These are phyloP conservation scores for Poicephalus meyeri DNA, from an alignment of 2,113 vertebrate genomes.

Conservation along the genomic window DNA sequence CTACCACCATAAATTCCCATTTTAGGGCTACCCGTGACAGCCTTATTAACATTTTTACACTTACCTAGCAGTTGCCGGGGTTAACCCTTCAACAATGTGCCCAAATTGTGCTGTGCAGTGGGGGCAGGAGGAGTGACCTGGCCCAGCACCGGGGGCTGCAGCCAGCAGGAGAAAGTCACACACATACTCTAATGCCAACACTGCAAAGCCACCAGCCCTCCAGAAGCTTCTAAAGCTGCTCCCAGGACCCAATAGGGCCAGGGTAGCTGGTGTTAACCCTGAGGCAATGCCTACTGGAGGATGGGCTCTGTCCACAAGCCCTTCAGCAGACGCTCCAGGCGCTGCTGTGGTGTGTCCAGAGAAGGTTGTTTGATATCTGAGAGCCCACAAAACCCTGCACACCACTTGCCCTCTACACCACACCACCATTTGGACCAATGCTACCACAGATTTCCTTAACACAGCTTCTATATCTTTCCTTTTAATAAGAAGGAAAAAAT, in stretches of 20 bases:
- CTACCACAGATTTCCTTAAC: not conserved
- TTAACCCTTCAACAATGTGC: not conserved
- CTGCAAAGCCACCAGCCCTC: not conserved
- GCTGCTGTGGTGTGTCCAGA: accelerated
- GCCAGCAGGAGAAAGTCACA: accelerated
- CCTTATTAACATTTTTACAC: conserved; percentile 63
- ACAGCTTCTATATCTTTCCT: not conserved
- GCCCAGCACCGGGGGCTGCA: not conserved
- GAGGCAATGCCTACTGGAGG: not conserved
- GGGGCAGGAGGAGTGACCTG: not conserved
- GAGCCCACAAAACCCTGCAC: not conserved
- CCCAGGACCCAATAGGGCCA: not conserved
- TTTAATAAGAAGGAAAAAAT: not conserved
- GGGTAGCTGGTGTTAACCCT: accelerated
- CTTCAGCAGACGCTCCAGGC: not conserved
- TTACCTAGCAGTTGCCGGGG: not conserved
- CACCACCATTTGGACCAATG: accelerated
- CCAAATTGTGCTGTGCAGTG: not conserved
- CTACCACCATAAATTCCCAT: conserved; percentile 61
- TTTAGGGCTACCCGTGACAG: not conserved
- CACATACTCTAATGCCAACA: not conserved
- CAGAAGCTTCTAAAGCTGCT: not conserved
- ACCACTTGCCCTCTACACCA: not conserved
- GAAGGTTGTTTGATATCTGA: not conserved
- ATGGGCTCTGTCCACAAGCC: not conserved